Evolutionary conservation across 2,113 vertebrate species (phyloP).

Genomic region (Motacilla alba): DNA sequence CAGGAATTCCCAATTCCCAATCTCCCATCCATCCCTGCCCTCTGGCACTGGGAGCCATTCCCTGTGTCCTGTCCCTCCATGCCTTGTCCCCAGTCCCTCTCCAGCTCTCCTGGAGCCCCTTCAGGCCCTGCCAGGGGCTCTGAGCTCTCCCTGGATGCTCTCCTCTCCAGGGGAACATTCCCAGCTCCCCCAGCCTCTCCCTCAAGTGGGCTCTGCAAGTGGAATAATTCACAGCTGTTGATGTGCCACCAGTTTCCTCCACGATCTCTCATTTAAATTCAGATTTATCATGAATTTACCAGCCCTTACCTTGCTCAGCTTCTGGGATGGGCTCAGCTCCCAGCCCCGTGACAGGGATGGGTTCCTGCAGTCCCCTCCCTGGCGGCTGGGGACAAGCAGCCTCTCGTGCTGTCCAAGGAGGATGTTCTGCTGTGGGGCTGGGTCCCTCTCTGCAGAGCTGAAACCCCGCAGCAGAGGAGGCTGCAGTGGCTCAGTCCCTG

Average conservation of each 20-base stretch:
- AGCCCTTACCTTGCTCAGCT: not conserved
- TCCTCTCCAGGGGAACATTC: fast-evolving
- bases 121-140: not conserved
- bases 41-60: not conserved
- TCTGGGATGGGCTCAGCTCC: not conserved
- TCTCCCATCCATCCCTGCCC: not conserved
- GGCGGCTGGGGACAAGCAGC: not conserved
- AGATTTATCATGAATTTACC: not conserved
- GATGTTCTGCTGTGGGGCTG: not conserved
- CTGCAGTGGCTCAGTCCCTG: not conserved
- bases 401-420: not conserved
- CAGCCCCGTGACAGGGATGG: not conserved
- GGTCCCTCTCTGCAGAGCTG: not conserved
- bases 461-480: not conserved
- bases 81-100: not conserved
- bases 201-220: not conserved
- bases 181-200: not conserved
- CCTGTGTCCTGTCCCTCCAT: not conserved
- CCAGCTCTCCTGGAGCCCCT: not conserved
- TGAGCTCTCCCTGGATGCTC: not conserved
- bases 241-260: fast-evolving
- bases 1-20: not conserved
- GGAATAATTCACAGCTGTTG: not conserved
- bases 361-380: not conserved
- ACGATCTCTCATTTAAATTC: fast-evolving